Evolutionary conservation across 1,140 invertebrate genomes (phyloP).

Genomic region (Temnothorax nylanderi): DNA sequence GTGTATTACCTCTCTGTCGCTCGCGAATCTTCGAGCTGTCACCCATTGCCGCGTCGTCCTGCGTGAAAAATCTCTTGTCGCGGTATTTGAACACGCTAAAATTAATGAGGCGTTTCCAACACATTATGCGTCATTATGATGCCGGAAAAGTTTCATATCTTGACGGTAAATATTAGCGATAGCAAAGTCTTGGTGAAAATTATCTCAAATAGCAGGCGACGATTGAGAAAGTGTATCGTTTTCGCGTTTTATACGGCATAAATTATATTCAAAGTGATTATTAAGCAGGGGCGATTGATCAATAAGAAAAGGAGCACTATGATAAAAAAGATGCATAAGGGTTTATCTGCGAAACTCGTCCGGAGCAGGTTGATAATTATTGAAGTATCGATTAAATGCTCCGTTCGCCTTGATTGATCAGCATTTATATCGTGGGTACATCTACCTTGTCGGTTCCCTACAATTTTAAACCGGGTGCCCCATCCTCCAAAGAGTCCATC

Average conservation of each 20-base stretch:
- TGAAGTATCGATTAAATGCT: conserved; percentile 79
- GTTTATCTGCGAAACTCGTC: conserved; percentile 61
- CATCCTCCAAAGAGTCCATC: conserved; percentile 59
- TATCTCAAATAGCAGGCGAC: background rate
- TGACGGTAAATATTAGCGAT: background rate
- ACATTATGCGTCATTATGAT: background rate
- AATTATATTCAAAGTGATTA: conserved; percentile 64
- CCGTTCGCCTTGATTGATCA: conserved; percentile 78
- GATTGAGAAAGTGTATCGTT: background rate
- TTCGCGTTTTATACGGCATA: conserved; percentile 9
- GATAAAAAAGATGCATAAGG: conserved; percentile 68
- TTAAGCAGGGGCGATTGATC: conserved; percentile 72
- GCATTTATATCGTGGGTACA: conserved; percentile 76
- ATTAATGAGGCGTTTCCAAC: conserved; percentile 23
- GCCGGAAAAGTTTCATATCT: background rate
- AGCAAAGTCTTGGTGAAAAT: background rate
- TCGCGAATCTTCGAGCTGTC: conserved; percentile 10
- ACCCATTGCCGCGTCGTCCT: background rate
- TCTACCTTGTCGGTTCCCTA: conserved; percentile 74
- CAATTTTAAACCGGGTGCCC: conserved; percentile 72
- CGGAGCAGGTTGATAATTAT: conserved; percentile 79
- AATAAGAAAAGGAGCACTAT: conserved; percentile 58
- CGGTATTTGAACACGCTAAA: conserved; percentile 7
- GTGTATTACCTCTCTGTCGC: background rate
- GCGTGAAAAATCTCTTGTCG: conserved; percentile 12